Base-by-base conservation (phyloP, 2,888 invertebrate species). In the Dromius quadrimaculatus region DNA sequence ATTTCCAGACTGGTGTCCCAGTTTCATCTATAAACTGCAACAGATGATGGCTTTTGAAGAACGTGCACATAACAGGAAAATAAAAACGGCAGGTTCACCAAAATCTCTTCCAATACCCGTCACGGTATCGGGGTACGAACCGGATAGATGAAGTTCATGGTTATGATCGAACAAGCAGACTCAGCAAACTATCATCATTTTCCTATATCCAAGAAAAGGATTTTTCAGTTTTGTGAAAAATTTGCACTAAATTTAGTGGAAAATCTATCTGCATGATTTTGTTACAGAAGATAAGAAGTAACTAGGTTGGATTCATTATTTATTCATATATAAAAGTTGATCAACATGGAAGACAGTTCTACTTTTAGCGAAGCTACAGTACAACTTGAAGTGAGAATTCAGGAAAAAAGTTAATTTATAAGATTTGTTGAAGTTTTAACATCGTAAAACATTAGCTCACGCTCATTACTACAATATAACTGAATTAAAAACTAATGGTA, bases 21-120 rank as follows among this genome's bases (percentile, higher is more conserved):
- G 45, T 45, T 15, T 47, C 22, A 23, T 19, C 22, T 11, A 15
- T 47, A 20, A 15, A 38, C 23, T 15, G 19, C 19, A 47, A 22
- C 19, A 11, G 22, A 22, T 47, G 47, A 23, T 23, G 47, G 20
- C 47, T 47, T 20, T 47, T 23, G 23, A 36, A 11, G 36, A 47
- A 22, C 47, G 20, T 47, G 47, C 47, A 11, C 47, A 47, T 23
- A 23, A 22, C 47, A 47, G 47, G 47, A 47, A 36, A 47, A 20
- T 22, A 47, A 47, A 36, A 20, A 47, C n/a, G 47, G 22, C 2
- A 6, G 47, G 20, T 47, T 47, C 23, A 47, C 22, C 20, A n/a
- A 11, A 9, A 47, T 11, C 47, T 23, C 3, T 11, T 11, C 22
- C 11, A 47, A 47, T 11, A 47, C n/a, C 23, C 22, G 22, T n/a